Percentiles rank a stretch among this genome's conserved stretches.
Conservation (phyloP, 2,113 vertebrate genomes). For the Elaphurus davidianus region DNA sequence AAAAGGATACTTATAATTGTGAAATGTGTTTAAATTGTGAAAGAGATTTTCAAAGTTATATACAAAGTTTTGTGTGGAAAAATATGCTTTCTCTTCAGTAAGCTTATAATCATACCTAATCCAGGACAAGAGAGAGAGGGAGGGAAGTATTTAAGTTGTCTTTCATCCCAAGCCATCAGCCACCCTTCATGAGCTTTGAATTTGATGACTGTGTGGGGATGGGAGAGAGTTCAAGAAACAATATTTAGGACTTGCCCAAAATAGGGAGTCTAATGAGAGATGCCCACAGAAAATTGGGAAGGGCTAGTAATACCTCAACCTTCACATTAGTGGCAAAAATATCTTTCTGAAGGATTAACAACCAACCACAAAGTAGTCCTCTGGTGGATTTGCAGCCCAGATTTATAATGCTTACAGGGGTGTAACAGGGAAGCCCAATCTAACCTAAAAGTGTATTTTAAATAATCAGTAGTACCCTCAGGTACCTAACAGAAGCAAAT, state of each 20-base stretch:
- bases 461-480: not conserved
- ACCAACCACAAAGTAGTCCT: not conserved
- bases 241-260: not conserved
- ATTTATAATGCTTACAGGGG: not conserved
- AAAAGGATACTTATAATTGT: not conserved
- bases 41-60: not conserved
- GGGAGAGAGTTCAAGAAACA: not conserved
- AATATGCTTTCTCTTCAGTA: not conserved
- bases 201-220: not conserved
- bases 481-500: not conserved
- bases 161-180: not conserved
- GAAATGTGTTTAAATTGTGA: not conserved
- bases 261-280: not conserved
- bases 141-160: not conserved
- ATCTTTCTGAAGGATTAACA: not conserved
- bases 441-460: not conserved
- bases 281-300: not conserved
- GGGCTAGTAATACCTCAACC: not conserved
- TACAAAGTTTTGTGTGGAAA: not conserved
- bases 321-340: not conserved
- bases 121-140: fast-evolving
- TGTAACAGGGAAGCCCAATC: not conserved
- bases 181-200: not conserved
- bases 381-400: not conserved
- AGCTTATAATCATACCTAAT: not conserved